Evolutionary conservation across 2,797 vertebrate species (phyloP).

Genomic region (Diplodus puntazzo): DNA sequence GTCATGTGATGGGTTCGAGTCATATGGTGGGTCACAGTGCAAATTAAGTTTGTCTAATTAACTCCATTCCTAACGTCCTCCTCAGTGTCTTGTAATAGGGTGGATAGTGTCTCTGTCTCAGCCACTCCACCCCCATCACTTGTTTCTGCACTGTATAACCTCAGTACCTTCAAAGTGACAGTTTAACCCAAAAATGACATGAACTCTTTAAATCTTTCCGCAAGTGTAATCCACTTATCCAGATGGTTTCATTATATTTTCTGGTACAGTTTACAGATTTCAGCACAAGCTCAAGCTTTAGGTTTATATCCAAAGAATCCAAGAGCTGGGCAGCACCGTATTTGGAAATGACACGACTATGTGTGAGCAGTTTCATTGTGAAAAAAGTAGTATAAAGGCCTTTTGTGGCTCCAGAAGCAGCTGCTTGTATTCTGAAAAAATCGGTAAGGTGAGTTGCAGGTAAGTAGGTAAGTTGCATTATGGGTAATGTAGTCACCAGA

Average conservation of each 20-base stretch:
- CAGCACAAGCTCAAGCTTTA: not conserved
- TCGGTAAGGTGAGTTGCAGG: no score
- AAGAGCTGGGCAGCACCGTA: not conserved
- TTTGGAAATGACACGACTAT: not conserved
- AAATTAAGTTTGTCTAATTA: slow-evolving; percentile 5
- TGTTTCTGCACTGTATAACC: no score
- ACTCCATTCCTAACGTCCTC: not conserved
- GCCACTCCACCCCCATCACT: no score
- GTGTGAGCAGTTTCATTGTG: not conserved
- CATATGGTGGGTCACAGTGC: slow-evolving; percentile 84
- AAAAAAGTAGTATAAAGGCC: no score
- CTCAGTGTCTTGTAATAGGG: no score
- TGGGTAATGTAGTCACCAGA: no score
- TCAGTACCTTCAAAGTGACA: not conserved
- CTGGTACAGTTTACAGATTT: not conserved
- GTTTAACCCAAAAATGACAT: not conserved
- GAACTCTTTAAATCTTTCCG: not conserved
- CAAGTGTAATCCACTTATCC: not conserved
- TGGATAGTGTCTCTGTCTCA: no score
- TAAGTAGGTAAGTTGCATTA: no score
- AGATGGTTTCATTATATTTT: not conserved
- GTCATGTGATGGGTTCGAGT: slow-evolving; percentile 90
- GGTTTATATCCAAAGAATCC: not conserved
- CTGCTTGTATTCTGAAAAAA: no score
- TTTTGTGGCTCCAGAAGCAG: no score